Base-by-base conservation (phyloP, 2,888 invertebrate species). In the Yponomeuta sedellus region DNA sequence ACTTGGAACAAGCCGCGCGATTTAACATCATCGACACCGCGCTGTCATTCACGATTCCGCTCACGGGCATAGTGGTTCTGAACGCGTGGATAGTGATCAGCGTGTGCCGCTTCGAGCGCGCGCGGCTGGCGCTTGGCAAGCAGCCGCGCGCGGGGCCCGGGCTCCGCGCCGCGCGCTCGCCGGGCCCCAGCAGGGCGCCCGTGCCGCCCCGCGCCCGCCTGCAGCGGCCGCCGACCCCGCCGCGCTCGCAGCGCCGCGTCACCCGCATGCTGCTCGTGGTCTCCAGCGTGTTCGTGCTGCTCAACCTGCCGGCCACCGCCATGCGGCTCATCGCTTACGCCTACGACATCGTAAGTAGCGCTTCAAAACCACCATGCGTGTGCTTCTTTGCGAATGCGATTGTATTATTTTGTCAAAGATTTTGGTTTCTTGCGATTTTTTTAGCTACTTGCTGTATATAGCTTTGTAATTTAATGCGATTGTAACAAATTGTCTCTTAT, bases 231-330 rank as follows among this genome's bases (percentile, higher is more conserved):
- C 34, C 80, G 83, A 20, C 40, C 2, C 63, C 63, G 63, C 86
- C 85, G 66, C 88, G 88, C 64, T 92, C 94, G 0, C 95, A 95
- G 77, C 91, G 93, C 25, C 94, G 94, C 75, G 92, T 97, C 69
- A 97, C 96, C 56, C 94, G 95, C 77, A 97, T 97, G 96, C 88
- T 97, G 67, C 92, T 97, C 34, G 91, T 96, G 66, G 96, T 97
- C 0, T 97, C 97, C 1, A 93, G 94, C 0, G 95, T 95, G 0
- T 97, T 95, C 81, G 93, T 97, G 11, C 88, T 94, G 61, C 92
- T 97, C 65, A 97, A 97, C 83, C 79, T 96, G 67, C 96, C 96
- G 0, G 94, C 95, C 40, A 96, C 96, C 82, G 91, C 94, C 65
- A 91, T 96, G 85, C 88, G 96, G 67, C 85, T 95, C 39, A 82